Evolutionary conservation across 2,888 invertebrate species (phyloP), one percentile per base, ranked within the genome.

Genomic region (Agonopterix heracliana): DNA sequence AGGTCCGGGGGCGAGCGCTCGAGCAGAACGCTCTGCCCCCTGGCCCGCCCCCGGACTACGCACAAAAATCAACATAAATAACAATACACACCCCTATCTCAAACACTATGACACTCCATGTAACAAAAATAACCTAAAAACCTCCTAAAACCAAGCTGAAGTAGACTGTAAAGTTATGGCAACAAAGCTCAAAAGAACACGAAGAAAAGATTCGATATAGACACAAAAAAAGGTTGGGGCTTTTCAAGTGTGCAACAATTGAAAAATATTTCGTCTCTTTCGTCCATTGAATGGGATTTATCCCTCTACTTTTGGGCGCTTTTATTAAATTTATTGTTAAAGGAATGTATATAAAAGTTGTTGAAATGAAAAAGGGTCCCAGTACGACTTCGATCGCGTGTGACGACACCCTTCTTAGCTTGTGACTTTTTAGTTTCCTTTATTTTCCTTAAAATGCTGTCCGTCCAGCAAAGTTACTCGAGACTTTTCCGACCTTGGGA

Each of bases 401-500:
- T 71, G 79, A 69, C 57, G 67, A 65, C 66, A 71, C 62, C 73
- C 66, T 64, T 26, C 26, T 26, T 26, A 26, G 5, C 5, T 26
- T 34, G 49, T 56, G 53, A 54, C 26, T 26, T 50, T 54, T 53
- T 43, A 45, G 48, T 55, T 52, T 54, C 47, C 36, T 47, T 47
- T 45, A 52, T 50, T 48, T 45, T 48, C 43, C 41, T 48, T 14
- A 50, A 75, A 65, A 87, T 88, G 88, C 66, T 78, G 60, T 82
- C 82, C 53, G 68, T 68, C 46, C 76, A 78, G 50, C 78, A 76
- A 63, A 83, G 67, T 64, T 85, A 80, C 54, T 90, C 90, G 42
- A 86, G 91, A 62, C 78, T 92, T 13, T 92, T 92, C 64, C 88
- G 91, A 60, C 91, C 91, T 50, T 92, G 91, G 91, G 91, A 91